Evolutionary conservation across 2,797 vertebrate species (phyloP).

Genomic region (Scolopax rusticola): DNA sequence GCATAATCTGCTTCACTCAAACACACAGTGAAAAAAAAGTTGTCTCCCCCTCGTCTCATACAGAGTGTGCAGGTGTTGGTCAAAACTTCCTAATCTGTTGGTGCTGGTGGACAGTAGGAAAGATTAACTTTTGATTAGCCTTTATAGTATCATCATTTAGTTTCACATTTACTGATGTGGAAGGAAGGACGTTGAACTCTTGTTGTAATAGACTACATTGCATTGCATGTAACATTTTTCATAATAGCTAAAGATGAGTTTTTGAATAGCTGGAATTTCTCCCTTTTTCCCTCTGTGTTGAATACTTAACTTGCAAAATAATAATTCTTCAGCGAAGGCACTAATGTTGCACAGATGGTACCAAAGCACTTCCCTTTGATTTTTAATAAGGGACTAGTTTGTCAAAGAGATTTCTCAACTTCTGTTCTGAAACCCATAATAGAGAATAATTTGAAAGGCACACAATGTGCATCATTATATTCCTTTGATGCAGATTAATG

Average conservation of each 20-base stretch:
- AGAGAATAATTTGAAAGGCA: slow-evolving; percentile 82
- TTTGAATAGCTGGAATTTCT: slow-evolving; percentile 71
- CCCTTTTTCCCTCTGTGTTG: slow-evolving; percentile 13
- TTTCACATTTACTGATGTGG: background rate
- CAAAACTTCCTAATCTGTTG: background rate
- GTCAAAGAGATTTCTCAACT: slow-evolving; percentile 83
- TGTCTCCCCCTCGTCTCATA: background rate
- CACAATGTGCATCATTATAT: slow-evolving; percentile 80
- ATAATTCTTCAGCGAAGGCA: slow-evolving; percentile 75
- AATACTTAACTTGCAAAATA: slow-evolving; percentile 76
- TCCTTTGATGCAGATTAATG: slow-evolving; percentile 86
- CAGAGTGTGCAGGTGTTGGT: slow-evolving; percentile 57
- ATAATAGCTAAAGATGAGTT: slow-evolving; percentile 59
- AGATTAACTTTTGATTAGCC: slow-evolving; percentile 36
- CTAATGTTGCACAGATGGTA: slow-evolving; percentile 84
- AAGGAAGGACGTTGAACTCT: background rate
- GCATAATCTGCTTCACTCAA: background rate
- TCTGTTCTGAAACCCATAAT: slow-evolving; percentile 79
- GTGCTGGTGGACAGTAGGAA: slow-evolving; percentile 10
- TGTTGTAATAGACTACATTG: slow-evolving; percentile 11
- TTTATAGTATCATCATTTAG: slow-evolving; percentile 3
- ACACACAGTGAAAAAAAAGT: background rate
- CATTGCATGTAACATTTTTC: slow-evolving; percentile 56
- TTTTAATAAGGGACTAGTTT: slow-evolving; percentile 82
- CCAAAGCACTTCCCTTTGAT: slow-evolving; percentile 80